Percentiles rank a stretch among this genome's conserved stretches.
phyloP scores from a whole-genome alignment of 1,140 invertebrate genomes.

The Tetragonula clypearis region DNA sequence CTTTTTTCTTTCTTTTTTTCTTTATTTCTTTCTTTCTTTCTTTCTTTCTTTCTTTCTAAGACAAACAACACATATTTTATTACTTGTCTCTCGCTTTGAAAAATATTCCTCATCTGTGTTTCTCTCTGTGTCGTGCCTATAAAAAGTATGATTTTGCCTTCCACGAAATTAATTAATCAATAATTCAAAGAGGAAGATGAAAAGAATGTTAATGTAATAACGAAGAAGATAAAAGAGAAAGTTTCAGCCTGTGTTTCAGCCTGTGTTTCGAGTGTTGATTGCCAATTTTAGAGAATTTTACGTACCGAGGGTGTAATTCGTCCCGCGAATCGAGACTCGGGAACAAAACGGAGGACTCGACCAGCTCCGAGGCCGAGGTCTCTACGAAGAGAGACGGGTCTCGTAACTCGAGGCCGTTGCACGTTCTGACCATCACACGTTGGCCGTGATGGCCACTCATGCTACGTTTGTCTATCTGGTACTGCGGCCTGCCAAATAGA shows the following conservation, averaged over 20 bases:
- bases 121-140: neutral
- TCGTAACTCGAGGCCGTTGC: slow-evolving; percentile 89
- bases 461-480: slow-evolving; percentile 86
- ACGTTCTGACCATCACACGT: slow-evolving; percentile 89
- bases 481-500: slow-evolving; percentile 86
- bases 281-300: neutral
- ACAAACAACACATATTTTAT: neutral
- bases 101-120: neutral
- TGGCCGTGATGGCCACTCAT: slow-evolving; percentile 78
- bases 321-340: slow-evolving; percentile 83
- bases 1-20: neutral
- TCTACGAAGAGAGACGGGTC: slow-evolving; percentile 83
- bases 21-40: neutral
- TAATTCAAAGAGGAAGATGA: neutral
- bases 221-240: no score
- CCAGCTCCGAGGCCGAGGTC: slow-evolving; percentile 80
- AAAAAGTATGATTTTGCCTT: neutral
- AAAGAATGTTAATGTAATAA: neutral
- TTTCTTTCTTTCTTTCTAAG: no score
- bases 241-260: neutral
- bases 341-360: slow-evolving; percentile 82
- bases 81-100: neutral
- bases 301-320: slow-evolving; percentile 82
- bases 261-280: neutral
- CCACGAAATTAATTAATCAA: neutral